These are phyloP conservation scores for Cyanoderma ruficeps DNA, from an alignment of 2,113 vertebrate genomes.

Conservation along the genomic window DNA sequence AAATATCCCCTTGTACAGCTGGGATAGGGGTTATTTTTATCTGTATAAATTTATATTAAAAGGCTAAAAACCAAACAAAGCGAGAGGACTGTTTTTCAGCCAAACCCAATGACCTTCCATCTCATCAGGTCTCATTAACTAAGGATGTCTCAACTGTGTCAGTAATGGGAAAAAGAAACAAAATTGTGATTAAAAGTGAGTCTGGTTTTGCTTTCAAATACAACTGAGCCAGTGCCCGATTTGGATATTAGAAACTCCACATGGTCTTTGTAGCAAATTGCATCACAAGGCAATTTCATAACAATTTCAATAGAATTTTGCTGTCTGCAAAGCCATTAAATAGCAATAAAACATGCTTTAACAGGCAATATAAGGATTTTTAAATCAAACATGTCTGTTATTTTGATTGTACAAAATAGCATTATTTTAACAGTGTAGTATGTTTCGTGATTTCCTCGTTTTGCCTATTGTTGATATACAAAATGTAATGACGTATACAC, in stretches of 20 bases:
- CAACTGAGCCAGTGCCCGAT: not conserved
- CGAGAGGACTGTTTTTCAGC: not conserved
- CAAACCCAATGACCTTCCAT: not conserved
- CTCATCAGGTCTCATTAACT: not conserved
- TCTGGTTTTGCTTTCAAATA: not conserved
- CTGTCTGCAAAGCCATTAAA: slow-evolving; percentile 24
- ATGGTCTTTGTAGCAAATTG: not conserved
- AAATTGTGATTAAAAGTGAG: not conserved
- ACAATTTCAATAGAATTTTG: slow-evolving; percentile 40
- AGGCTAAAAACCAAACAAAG: not conserved
- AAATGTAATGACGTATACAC: fast-evolving
- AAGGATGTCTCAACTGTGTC: not conserved
- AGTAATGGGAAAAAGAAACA: not conserved
- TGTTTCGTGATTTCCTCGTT: not conserved
- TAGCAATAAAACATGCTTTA: not conserved
- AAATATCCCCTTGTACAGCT: not conserved
- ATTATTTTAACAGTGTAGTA: not conserved
- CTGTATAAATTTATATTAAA: not conserved
- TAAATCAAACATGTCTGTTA: not conserved
- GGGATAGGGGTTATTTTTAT: not conserved
- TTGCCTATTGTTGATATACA: not conserved
- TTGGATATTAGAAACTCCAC: not conserved
- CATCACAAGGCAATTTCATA: slow-evolving; percentile 30
- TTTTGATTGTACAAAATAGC: not conserved
- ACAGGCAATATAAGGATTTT: not conserved